phyloP scores from a whole-genome alignment of 23 tunicate species.

The Trididemnum nubilum region DNA sequence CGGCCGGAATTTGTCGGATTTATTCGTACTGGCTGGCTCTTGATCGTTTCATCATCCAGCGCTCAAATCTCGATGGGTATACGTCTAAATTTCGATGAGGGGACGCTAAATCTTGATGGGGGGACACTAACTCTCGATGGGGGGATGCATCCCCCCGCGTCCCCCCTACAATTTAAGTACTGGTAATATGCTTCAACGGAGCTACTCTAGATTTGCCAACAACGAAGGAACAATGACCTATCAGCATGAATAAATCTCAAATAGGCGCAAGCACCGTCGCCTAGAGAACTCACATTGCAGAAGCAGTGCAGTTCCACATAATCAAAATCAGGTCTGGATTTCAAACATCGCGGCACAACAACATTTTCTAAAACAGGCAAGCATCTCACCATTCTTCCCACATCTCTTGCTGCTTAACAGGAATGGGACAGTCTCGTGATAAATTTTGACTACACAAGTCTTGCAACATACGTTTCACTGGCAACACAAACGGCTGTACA shows the following conservation, averaged over 20 bases:
- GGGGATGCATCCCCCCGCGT: too few relatives aligned
- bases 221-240: constrained; percentile 9
- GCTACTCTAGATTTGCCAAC: constrained; percentile 27
- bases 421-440: constrained; percentile 41
- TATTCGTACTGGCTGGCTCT: too few relatives aligned
- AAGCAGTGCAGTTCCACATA: constrained; percentile 39
- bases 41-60: too few relatives aligned
- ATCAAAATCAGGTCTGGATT: background rate
- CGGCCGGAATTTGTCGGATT: too few relatives aligned
- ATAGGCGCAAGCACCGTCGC: constrained; percentile 50
- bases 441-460: background rate
- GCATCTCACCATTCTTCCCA: constrained; percentile 24
- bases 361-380: background rate
- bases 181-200: too few relatives aligned
- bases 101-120: too few relatives aligned
- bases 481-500: constrained; percentile 50
- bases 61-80: too few relatives aligned
- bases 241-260: background rate
- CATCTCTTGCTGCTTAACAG: background rate
- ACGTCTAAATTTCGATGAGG: too few relatives aligned
- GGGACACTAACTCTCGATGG: too few relatives aligned
- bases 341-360: background rate
- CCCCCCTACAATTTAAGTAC: too few relatives aligned
- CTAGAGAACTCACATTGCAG: constrained; percentile 40
- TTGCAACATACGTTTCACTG: constrained; percentile 37